Evolutionary conservation across 2,888 invertebrate species (phyloP), one percentile per base, ranked within the genome.

Genomic region (Caenorhabditis sp.): DNA sequence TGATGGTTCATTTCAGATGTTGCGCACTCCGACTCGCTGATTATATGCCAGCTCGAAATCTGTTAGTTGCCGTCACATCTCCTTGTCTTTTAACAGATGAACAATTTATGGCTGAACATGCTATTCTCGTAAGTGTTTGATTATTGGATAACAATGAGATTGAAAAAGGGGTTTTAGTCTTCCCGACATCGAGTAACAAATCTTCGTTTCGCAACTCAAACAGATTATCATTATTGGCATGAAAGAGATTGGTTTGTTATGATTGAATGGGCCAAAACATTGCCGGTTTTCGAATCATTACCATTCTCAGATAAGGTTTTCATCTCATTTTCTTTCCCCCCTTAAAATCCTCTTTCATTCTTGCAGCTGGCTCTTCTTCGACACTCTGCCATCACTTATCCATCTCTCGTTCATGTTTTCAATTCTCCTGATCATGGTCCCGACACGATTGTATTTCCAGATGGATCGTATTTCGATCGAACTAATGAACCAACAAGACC

Each of bases 201-300:
- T 0, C 69, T 84, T 17, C 67, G 81, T 14, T 80, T 79, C 26
- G 86, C 86, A 0, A 77, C 65, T 17, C 78, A 80, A 58, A 63
- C 69, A 6, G 86, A 86, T 67, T 84, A 83, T 70, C 81, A 83
- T 43, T 82, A 82, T 59, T 86, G 86, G 86, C 85, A 86, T 67
- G 86, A 86, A 51, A 51, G 84, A 31, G 81, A 81, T 60, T 81
- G 81, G 81, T 76, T 81, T 55, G 81, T 86, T 19, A 86, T 87
- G 86, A 86, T 87, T 60, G 86, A 86, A 62, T 86, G 86, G 86
- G 86, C 86, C 8, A 86, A 86, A 71, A 86, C 83, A 14, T 74
- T 86, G 12, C 80, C 81, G 1, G 83, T 80, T 31, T 86, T 85
- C 58, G 76, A 81, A 51, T 50, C 57, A 8, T 66, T 86, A 14